Conservation (phyloP, 2,888 invertebrate genomes). For the Stegophylla sp. region DNA sequence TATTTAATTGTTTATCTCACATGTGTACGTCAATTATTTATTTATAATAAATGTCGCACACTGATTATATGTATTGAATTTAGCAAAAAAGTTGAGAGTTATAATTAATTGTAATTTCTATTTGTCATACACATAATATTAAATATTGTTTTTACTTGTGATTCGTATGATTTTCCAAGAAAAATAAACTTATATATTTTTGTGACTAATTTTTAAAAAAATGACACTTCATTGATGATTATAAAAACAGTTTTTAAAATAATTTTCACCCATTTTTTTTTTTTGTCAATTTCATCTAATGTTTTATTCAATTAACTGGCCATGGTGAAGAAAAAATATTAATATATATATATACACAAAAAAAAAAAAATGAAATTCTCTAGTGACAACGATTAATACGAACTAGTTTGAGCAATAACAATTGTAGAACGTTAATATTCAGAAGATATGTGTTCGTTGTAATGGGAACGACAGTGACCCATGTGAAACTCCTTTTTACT, state of each 20-base stretch:
- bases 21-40: too few species aligned
- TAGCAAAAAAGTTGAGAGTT: too few species aligned
- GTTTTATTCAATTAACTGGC: constrained; percentile 7
- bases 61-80: too few species aligned
- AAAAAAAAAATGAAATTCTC: neutral
- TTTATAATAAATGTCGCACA: too few species aligned
- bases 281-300: too few species aligned
- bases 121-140: neutral
- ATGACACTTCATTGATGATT: constrained; percentile 2
- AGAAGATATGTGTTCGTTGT: too few species aligned
- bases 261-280: constrained; percentile 34
- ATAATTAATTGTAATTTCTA: neutral
- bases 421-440: neutral
- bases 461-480: too few species aligned
- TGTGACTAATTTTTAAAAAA: constrained; percentile 13
- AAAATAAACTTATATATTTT: neutral
- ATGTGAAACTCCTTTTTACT: too few species aligned
- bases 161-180: neutral
- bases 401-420: neutral
- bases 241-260: constrained; percentile 19
- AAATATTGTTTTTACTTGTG: neutral
- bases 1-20: too few species aligned
- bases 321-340: neutral
- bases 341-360: too few species aligned
- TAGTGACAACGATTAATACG: too few species aligned